Evolutionary conservation across 2,888 invertebrate species (phyloP).

Genomic region (Phortica magna): DNA sequence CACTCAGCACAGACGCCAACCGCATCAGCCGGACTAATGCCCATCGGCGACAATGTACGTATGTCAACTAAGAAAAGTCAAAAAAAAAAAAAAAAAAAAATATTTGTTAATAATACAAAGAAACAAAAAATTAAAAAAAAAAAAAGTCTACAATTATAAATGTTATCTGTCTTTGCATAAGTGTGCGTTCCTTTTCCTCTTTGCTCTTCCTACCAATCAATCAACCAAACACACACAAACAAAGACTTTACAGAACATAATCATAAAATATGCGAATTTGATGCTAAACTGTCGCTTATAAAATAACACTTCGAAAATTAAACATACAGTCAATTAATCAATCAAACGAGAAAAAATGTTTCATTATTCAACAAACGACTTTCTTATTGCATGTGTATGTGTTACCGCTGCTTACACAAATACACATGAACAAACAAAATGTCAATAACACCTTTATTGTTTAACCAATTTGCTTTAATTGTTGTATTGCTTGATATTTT

Average conservation of each 20-base stretch:
- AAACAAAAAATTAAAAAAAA: not conserved
- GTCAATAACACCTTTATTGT: not conserved
- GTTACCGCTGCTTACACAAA: conserved; percentile 40
- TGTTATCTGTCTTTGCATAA: not conserved
- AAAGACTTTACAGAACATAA: not conserved
- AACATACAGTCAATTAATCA: too few relatives aligned
- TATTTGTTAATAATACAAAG: not conserved
- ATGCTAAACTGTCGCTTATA: too few relatives aligned
- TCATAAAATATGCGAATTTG: too few relatives aligned
- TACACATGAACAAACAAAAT: conserved; percentile 21
- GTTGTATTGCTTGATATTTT: too few relatives aligned
- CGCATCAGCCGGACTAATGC: conserved; percentile 60
- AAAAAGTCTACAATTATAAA: conserved; percentile 7
- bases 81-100: conserved; percentile 18
- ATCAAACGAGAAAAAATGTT: too few relatives aligned
- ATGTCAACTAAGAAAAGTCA: conserved; percentile 50
- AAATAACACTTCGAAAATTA: too few relatives aligned
- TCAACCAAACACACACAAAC: not conserved
- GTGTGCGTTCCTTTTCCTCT: conserved; percentile 12
- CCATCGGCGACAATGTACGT: conserved; percentile 80
- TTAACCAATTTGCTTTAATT: too few relatives aligned
- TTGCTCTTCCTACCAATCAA: conserved; percentile 37
- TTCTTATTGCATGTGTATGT: conserved; percentile 15
- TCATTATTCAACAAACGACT: too few relatives aligned
- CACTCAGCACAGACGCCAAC: conserved; percentile 36